Evolutionary conservation across 2,797 vertebrate species (phyloP).

Genomic region (Salarias fasciatus): DNA sequence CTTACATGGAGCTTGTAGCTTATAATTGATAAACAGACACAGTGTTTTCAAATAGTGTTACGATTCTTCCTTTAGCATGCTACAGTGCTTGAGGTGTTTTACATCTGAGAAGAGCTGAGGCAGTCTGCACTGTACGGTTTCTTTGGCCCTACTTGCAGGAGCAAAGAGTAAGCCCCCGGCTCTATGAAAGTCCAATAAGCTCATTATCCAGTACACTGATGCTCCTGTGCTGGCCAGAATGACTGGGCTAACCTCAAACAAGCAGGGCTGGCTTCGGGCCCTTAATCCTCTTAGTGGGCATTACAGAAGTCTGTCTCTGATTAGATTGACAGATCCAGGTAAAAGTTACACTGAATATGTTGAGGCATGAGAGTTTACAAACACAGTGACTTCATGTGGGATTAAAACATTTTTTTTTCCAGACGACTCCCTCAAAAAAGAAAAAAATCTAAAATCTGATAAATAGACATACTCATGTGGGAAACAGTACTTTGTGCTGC

Average conservation of each 20-base stretch:
- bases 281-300: slow-evolving; percentile 83
- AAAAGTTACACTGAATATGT: slow-evolving; percentile 52
- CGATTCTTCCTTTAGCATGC: slow-evolving; percentile 1
- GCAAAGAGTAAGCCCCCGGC: slow-evolving; percentile 72
- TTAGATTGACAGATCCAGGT: slow-evolving; percentile 73
- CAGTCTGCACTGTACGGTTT: slow-evolving; percentile 22
- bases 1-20: too few relatives aligned
- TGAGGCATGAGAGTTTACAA: slow-evolving; percentile 43
- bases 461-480: too few relatives aligned
- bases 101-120: slow-evolving; percentile 10
- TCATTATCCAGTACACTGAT: slow-evolving; percentile 79
- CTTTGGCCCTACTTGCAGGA: slow-evolving; percentile 51
- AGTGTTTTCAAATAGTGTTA: not conserved
- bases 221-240: slow-evolving; percentile 71
- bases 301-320: slow-evolving; percentile 85
- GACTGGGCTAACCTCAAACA: slow-evolving; percentile 73
- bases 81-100: not conserved
- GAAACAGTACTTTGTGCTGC: too few relatives aligned
- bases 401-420: too few relatives aligned
- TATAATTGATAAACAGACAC: too few relatives aligned
- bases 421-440: too few relatives aligned
- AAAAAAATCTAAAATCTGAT: too few relatives aligned
- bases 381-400: slow-evolving; percentile 16
- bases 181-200: slow-evolving; percentile 78
- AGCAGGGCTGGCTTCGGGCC: slow-evolving; percentile 78